These are phyloP conservation scores for Cephus pygmeus DNA, from an alignment of 2,888 invertebrate species.

Conservation along the genomic window DNA sequence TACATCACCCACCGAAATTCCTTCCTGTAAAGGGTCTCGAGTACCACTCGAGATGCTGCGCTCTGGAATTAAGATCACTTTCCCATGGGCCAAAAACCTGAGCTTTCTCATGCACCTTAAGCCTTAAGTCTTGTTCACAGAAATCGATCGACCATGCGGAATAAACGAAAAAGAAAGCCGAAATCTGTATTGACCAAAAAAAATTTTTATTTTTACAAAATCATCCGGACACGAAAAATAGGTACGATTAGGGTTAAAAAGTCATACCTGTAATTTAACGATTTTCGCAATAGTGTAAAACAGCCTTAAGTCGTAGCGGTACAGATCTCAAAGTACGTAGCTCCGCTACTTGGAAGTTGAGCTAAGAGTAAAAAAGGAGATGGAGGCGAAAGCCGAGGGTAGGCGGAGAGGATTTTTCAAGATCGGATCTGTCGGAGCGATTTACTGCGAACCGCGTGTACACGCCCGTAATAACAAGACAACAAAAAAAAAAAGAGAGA, in stretches of 20 bases:
- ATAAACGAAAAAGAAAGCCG: conserved; percentile 2
- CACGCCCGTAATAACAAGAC: conserved; percentile 40
- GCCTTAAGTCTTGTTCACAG: neutral
- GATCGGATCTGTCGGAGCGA: conserved; percentile 54
- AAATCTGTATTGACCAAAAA: neutral
- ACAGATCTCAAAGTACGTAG: neutral
- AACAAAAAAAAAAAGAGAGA: neutral
- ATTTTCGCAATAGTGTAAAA: neutral
- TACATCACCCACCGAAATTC: conserved; percentile 23
- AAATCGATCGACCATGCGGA: neutral
- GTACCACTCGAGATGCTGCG: conserved; percentile 21
- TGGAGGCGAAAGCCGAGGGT: conserved; percentile 1
- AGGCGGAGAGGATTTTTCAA: conserved; percentile 23
- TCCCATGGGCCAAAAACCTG: conserved; percentile 18
- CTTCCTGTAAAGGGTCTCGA: conserved; percentile 22
- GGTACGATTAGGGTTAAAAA: neutral
- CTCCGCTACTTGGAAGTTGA: neutral
- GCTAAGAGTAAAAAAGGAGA: neutral
- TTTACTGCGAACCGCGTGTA: conserved; percentile 47
- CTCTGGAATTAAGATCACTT: conserved; percentile 25
- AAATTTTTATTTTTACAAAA: neutral
- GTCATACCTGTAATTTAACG: neutral
- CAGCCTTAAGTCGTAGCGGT: neutral
- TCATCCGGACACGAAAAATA: rapidly evolving
- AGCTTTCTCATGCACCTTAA: conserved; percentile 8